Conservation (phyloP, 2,797 vertebrate species). For the Brotula barbata region DNA sequence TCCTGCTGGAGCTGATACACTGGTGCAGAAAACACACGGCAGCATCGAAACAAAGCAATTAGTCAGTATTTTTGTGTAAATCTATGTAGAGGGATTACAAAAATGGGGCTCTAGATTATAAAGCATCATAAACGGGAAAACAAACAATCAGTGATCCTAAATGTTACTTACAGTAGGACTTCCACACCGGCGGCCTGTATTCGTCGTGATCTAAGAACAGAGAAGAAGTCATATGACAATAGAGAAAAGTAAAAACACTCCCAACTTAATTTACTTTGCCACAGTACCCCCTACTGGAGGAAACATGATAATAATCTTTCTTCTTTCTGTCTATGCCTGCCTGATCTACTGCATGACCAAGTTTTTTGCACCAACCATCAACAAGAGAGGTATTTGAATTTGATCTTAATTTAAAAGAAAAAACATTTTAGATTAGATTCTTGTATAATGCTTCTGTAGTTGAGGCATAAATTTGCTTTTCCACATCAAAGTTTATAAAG, state of each 20-base stretch:
- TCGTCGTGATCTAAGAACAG: constrained; percentile 76
- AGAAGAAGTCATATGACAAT: constrained; percentile 1
- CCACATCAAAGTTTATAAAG: too few relatives aligned
- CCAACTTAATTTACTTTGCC: constrained; percentile 2
- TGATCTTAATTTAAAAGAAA: too few relatives aligned
- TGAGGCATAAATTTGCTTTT: too few relatives aligned
- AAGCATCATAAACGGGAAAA: background rate
- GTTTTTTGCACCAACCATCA: too few relatives aligned
- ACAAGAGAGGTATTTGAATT: too few relatives aligned
- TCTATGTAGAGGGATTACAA: background rate
- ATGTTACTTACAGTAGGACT: constrained; percentile 74
- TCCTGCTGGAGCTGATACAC: constrained; percentile 96
- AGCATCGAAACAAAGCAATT: background rate
- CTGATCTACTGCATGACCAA: too few relatives aligned
- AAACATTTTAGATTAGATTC: too few relatives aligned
- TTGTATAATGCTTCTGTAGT: too few relatives aligned
- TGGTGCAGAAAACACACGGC: constrained; percentile 45
- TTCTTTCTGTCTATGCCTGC: too few relatives aligned
- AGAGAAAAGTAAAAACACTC: background rate
- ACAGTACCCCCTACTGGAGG: constrained; percentile 48
- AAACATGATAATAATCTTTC: too few relatives aligned
- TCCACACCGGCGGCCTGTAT: constrained; percentile 78
- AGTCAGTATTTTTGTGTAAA: too few relatives aligned
- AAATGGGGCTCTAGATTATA: background rate
- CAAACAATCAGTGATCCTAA: background rate